phyloP scores from a whole-genome alignment of 1,140 invertebrate species.

The Cardiocondyla obscurior region DNA sequence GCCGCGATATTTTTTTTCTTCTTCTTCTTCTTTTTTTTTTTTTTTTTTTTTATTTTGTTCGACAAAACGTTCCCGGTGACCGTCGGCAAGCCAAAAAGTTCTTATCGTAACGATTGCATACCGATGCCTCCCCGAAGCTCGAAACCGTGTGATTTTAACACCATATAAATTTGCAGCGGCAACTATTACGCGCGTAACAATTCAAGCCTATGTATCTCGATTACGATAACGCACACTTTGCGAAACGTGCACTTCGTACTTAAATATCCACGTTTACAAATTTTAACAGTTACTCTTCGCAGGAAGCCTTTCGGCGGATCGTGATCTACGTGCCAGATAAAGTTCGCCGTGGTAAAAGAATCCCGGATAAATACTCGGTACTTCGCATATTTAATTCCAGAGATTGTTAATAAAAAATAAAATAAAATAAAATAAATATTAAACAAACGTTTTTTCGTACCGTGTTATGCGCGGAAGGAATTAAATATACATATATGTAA shows the following conservation, averaged over 20 bases:
- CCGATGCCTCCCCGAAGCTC: constrained; percentile 50
- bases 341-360: background rate
- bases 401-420: background rate
- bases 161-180: constrained; percentile 21
- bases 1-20: background rate
- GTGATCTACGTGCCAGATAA: constrained; percentile 44
- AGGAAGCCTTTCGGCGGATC: background rate
- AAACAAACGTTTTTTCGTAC: background rate
- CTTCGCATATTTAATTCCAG: background rate
- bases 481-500: background rate
- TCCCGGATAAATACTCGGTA: background rate
- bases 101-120: constrained; percentile 51
- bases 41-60: too few species aligned
- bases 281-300: constrained; percentile 11
- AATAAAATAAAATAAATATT: background rate
- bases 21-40: too few species aligned
- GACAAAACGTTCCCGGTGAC: constrained; percentile 14
- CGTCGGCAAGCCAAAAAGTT: constrained; percentile 47
- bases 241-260: background rate
- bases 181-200: constrained; percentile 24
- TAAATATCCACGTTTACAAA: constrained; percentile 18
- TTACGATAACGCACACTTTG: constrained; percentile 23
- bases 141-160: constrained; percentile 5
- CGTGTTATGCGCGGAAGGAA: background rate
- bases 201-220: background rate